A percentile compares a stretch with the other conserved stretches of the same genome.
phyloP scores from a whole-genome alignment of 2,888 invertebrate species.

The Volucella inflata region DNA sequence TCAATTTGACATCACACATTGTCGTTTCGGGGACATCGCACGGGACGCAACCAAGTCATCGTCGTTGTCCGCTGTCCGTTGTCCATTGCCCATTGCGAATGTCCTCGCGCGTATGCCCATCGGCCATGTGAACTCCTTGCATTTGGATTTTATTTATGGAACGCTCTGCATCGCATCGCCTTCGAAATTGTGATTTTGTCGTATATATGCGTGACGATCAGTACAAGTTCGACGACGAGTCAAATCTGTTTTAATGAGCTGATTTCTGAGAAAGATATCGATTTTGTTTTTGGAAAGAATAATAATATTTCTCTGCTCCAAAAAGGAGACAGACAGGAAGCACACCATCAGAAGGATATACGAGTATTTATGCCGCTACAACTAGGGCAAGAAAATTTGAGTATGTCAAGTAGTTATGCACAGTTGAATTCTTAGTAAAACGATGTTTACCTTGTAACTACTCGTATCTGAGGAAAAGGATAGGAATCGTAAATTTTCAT shows the following conservation, averaged over 20 bases:
- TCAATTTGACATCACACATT: constrained; percentile 77
- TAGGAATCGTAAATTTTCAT: too few species aligned
- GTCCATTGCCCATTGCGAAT: constrained; percentile 34
- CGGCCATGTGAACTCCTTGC: constrained; percentile 67
- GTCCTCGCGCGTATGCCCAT: constrained; percentile 56
- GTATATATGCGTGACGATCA: constrained; percentile 75
- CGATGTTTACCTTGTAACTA: background rate
- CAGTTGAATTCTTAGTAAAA: background rate
- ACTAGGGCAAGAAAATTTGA: constrained; percentile 41
- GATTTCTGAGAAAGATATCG: constrained; percentile 78
- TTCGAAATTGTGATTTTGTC: constrained; percentile 59
- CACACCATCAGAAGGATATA: constrained; percentile 45
- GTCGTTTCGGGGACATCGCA: constrained; percentile 60
- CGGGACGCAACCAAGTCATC: constrained; percentile 31
- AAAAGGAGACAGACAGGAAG: constrained; percentile 31
- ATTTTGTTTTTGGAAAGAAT: constrained; percentile 65
- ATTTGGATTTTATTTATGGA: constrained; percentile 73
- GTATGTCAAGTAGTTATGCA: background rate
- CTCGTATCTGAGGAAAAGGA: too few species aligned
- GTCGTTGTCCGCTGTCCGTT: constrained; percentile 2
- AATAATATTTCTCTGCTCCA: constrained; percentile 66
- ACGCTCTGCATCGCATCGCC: constrained; percentile 66
- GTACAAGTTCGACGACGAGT: constrained; percentile 74
- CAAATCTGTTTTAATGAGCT: constrained; percentile 78
- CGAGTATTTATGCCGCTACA: too few species aligned